phyloP scores from a whole-genome alignment of 2,113 vertebrate species.

The Silurus asotus region DNA sequence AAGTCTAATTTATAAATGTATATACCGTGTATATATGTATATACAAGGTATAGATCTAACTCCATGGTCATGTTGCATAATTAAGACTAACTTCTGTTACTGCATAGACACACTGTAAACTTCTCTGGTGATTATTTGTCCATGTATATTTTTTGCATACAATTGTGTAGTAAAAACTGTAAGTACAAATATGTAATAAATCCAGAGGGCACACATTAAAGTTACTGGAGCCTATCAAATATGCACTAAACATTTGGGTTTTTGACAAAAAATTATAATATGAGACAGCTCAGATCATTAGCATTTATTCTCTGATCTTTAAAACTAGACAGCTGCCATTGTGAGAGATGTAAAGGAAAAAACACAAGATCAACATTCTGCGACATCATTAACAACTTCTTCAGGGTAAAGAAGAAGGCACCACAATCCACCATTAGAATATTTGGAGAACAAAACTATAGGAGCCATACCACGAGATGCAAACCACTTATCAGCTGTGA shows the following conservation, averaged over 20 bases:
- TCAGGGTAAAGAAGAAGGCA: background rate
- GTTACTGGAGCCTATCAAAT: constrained; percentile 1
- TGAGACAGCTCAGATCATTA: background rate
- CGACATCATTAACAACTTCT: background rate
- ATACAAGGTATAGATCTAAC: background rate
- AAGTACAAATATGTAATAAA: background rate
- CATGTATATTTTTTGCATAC: background rate
- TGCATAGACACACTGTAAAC: background rate
- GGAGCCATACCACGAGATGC: background rate
- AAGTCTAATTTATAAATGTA: background rate
- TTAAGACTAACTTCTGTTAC: background rate
- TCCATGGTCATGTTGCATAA: background rate
- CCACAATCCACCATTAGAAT: background rate
- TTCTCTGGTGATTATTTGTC: background rate
- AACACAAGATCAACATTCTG: background rate
- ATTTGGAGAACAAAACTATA: background rate
- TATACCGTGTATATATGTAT: background rate
- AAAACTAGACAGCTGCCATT: background rate
- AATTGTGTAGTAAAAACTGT: background rate
- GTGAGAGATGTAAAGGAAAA: background rate
- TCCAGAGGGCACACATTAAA: background rate
- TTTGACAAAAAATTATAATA: background rate
- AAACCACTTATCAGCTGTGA: background rate
- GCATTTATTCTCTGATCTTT: background rate
- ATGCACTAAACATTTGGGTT: background rate